These are phyloP conservation scores for Xenus cinereus DNA, from an alignment of 2,113 vertebrate genomes.

Conservation along the genomic window DNA sequence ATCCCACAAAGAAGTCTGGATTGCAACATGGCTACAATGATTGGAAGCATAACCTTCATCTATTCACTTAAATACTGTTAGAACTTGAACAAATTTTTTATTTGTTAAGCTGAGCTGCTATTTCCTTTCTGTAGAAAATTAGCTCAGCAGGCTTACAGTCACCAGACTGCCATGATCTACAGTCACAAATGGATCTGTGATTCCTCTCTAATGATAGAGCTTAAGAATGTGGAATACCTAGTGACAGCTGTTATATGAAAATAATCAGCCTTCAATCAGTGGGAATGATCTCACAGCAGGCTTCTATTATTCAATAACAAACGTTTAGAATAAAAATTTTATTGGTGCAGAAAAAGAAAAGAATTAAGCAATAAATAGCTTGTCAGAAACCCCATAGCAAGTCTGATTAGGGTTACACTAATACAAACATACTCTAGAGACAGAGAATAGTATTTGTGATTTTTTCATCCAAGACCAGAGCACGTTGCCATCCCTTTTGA, in stretches of 20 bases:
- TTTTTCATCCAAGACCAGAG: slow-evolving; percentile 8
- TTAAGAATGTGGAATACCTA: slow-evolving; percentile 3
- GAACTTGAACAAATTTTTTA: background rate
- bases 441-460: background rate
- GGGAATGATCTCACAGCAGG: slow-evolving; percentile 37
- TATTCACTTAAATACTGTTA: background rate
- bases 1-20: background rate
- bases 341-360: slow-evolving; percentile 11
- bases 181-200: slow-evolving; percentile 18
- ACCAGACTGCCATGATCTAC: background rate
- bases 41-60: background rate
- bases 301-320: slow-evolving; percentile 46
- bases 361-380: slow-evolving; percentile 52
- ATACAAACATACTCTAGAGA: background rate
- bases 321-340: slow-evolving; percentile 61
- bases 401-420: background rate
- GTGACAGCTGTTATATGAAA: slow-evolving; percentile 44
- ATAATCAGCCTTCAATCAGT: slow-evolving; percentile 57
- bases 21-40: background rate
- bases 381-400: slow-evolving; percentile 13
- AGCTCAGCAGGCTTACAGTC: background rate
- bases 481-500: background rate
- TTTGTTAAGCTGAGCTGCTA: background rate
- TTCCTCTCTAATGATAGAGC: background rate
- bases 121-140: background rate